Base-by-base conservation (phyloP, 2,888 invertebrate species). In the Eupithecia subfuscata region DNA sequence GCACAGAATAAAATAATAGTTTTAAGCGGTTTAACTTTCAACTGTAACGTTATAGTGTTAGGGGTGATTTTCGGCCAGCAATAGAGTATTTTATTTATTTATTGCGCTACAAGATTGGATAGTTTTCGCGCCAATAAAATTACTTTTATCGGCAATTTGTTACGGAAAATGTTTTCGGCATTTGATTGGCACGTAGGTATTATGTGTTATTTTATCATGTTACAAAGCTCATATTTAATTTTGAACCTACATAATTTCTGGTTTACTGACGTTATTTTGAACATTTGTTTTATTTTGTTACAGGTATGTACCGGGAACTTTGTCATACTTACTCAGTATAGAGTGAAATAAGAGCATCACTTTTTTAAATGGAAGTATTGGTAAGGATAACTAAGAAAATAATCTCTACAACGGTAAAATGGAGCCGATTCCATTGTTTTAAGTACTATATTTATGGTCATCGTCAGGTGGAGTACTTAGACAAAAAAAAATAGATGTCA, bases 81-180 rank as follows among this genome's bases (percentile, higher is more conserved):
- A 74, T 75, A 69, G 69, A 73, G 75, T 43, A 48, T 80, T 78
- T 82, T 83, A 84, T 83, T 82, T 83, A 85, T 84, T 82, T 82
- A 83, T 81, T 77, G 77, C 77, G 75, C 74, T 75, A 75, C 78
- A 78, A 78, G 78, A 79, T 79, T 75, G 80, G 81, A 82, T 84
- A 83, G 86, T 84, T 82, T 80, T 82, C 80, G 71, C 74, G 73
- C 74, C 81, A 80, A 80, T 86, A 85, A 83, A 84, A 84, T 79
- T 82, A 80, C 78, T 84, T 83, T 85, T 84, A 86, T 84, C 76
- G 80, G 77, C 78, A 69, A 71, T 80, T 77, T 76, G 78, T 81
- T 78, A 78, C 73, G 71, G 75, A 73, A 74, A 76, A 67, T 70
- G 68, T 75, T 77, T 75, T 25, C 22, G 74, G 63, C 60, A 65